These are phyloP conservation scores for Anthopleura xanthogrammica DNA, from an alignment of 92 coral and sea anemone species.

Conservation along the genomic window DNA sequence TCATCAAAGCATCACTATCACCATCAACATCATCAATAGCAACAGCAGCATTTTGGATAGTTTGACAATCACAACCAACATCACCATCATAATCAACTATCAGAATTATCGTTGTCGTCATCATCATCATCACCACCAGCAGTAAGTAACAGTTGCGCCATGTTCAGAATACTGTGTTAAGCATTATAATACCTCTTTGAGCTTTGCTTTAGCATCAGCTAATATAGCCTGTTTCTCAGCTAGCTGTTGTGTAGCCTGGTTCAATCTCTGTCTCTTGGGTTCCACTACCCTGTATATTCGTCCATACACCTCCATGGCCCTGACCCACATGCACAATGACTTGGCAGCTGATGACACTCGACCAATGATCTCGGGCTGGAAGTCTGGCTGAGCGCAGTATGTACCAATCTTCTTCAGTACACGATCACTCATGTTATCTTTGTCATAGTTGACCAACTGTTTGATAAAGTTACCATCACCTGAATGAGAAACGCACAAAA, in stretches of 20 bases:
- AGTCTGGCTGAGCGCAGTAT: conserved; percentile 91
- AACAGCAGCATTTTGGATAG: too few species aligned
- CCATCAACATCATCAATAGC: too few species aligned
- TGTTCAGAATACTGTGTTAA: neutral
- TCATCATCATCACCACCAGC: neutral
- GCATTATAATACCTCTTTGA: conserved; percentile 73
- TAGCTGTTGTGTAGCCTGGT: conserved; percentile 91
- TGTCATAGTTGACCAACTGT: conserved; percentile 96
- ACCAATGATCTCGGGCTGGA: conserved; percentile 99
- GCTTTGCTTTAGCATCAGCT: conserved; percentile 97
- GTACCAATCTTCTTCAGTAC: conserved; percentile 96
- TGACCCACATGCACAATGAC: conserved; percentile 98
- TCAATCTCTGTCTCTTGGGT: conserved; percentile 93
- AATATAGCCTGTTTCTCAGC: conserved; percentile 93
- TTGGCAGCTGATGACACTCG: conserved; percentile 99
- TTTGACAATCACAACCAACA: too few species aligned
- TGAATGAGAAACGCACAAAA: neutral
- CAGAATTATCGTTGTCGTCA: too few species aligned
- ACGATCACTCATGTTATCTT: conserved; percentile 98
- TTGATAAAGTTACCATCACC: conserved; percentile 98
- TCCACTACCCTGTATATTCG: conserved; percentile 96
- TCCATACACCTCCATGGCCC: conserved; percentile 99
- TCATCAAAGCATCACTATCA: neutral
- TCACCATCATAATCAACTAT: too few species aligned
- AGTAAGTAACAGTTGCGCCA: neutral